Evolutionary conservation across 2,797 vertebrate species (phyloP), one percentile per base, ranked within the genome.

Genomic region (Pangasius sanitwongsei): DNA sequence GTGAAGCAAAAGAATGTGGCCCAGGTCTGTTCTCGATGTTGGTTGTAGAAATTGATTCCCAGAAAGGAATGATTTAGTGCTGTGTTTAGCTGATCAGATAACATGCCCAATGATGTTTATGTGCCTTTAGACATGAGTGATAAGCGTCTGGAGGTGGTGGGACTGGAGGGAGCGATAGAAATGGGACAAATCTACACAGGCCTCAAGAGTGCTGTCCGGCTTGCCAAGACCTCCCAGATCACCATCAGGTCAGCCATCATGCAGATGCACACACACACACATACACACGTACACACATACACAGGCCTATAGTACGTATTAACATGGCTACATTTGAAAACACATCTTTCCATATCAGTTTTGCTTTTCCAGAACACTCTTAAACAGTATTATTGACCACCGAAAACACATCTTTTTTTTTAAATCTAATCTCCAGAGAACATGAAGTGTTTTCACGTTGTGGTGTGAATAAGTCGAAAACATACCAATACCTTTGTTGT

Each of bases 161-260:
- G 98, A 48, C 94, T 99, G 92, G 97, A 97, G 55, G 97, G 97
- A 37, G 98, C 92, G 37, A 95, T 99, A 12, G 98, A 98, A 92
- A 98, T 99, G 97, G 98, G 98, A 50, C 98, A 98, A 94, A 98
- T 99, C 93, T 99, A 99, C 92, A 98, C 98, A 0, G 97, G 96
- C 20, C 93, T 98, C 90, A 98, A 98, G 95, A 98, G 92, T 0
- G 97, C 97, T 0, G 97, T 98, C 88, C 95, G 98, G 57, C 94
- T 99, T 92, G 98, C 98, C 75, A 98, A 98, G 92, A 96, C 97
- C 44, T 97, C 97, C 2, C 96, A 97, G 91, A 96, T 99, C 88
- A 98, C 96, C 59, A 97, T 99, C 93, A 97, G 96, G 98, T 98
- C 44, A 84, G 15, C 41, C 55, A 23, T 37, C 12, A 9, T 5